Evolutionary conservation across 2,797 vertebrate species (phyloP).

Genomic region (Fistularia commersonii): DNA sequence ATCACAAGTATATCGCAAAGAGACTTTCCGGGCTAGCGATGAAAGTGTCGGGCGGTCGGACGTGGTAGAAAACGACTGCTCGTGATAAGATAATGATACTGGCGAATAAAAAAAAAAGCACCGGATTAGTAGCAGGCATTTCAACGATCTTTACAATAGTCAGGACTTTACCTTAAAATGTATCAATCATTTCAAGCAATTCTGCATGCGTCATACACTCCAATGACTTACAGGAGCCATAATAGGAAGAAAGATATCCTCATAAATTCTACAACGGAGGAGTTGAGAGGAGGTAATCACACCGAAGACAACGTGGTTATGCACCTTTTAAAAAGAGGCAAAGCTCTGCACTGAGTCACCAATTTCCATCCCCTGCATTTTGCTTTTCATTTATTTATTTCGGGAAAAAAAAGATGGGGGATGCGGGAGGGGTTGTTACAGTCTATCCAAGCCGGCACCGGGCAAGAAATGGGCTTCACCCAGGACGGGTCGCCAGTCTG

Average conservation of each 20-base stretch:
- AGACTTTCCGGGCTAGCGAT: no score
- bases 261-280: constrained; percentile 32
- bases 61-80: background rate
- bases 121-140: background rate
- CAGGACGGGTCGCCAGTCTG: no score
- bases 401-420: background rate
- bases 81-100: background rate
- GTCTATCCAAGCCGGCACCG: no score
- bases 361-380: constrained; percentile 48
- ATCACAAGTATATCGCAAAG: constrained; percentile 1
- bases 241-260: constrained; percentile 42
- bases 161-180: constrained; percentile 13
- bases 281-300: constrained; percentile 59
- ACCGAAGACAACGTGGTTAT: constrained; percentile 52
- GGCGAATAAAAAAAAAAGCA: constrained; percentile 4
- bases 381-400: constrained; percentile 16
- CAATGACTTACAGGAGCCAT: constrained; percentile 23
- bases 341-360: constrained; percentile 33
- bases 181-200: no score
- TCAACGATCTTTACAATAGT: constrained; percentile 20
- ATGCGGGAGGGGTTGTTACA: no score
- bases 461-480: no score
- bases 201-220: constrained; percentile 7
- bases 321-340: constrained; percentile 48
- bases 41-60: no score